Base-by-base conservation (phyloP, 2,888 invertebrate genomes). In the Hirudinaria manillensis region DNA sequence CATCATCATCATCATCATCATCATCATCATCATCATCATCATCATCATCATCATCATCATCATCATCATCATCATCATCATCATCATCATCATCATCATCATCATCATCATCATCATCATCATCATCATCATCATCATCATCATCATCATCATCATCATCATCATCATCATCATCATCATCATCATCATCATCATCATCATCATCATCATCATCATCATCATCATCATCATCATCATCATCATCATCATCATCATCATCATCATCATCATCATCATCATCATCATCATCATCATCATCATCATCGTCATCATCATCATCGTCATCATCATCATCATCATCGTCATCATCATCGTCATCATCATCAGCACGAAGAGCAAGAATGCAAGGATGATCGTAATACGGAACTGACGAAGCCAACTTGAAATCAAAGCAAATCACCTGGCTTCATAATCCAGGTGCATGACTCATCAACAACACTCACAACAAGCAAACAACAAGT, bases 201-300 rank as follows among this genome's bases (percentile, higher is more conserved):
- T 65, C 66, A 65, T 65, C 66, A 65, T 65, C 66, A 65, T 65
- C 66, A 65, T 65, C 66, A 65, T 65, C 66, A 65, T 65, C 66
- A 65, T 65, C 66, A 65, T 24, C 16, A 65, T 65, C 66, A 65
- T 24, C 66, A 65, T 65, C 66, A 65, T 24, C 66, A 65, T 65
- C 66, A 65, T 65, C 66, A 65, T 65, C 66, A 65, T 75, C 75
- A 3, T 56, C 53, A 36, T 72, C 72, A 56, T 72, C 72, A 72
- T 72, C 55, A 72, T 72, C 72, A 72, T 72, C 72, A 72, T 72
- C 56, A 56, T 72, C 56, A 72, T 72, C 72, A 56, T 72, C 72
- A 72, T 72, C 72, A 72, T 72, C 72, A 55, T 72, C 72, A 72
- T 72, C 72, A 72, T 55, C 72, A 72, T 72, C 72, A 72, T 61